Evolutionary conservation across 2,113 vertebrate species (phyloP).

Genomic region (Petrocephalus microphthalmus): DNA sequence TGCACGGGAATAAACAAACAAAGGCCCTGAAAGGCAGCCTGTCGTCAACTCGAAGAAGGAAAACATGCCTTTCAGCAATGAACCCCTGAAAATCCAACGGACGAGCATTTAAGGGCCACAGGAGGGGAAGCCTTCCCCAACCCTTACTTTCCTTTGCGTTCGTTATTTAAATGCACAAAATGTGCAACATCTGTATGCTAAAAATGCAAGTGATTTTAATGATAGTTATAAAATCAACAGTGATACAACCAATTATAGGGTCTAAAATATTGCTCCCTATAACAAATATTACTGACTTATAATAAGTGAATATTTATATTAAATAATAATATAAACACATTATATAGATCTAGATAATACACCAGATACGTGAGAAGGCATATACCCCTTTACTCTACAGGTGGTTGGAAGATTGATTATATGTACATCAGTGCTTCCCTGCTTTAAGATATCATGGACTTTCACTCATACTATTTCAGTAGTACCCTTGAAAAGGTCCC

Average conservation of each 20-base stretch:
- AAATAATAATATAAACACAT: neutral
- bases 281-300: neutral
- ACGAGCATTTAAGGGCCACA: neutral
- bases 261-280: neutral
- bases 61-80: conserved; percentile 20
- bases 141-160: neutral
- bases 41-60: conserved; percentile 11
- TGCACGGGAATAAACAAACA: conserved; percentile 45
- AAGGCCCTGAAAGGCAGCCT: conserved; percentile 23
- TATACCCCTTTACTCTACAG: neutral
- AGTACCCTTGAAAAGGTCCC: neutral
- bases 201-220: neutral
- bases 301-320: neutral
- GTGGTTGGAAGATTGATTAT: neutral
- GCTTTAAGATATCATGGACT: neutral
- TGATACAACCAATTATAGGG: neutral
- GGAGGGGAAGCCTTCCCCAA: neutral
- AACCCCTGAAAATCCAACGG: conserved; percentile 16
- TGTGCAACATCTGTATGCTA: neutral
- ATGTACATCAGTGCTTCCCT: neutral
- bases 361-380: neutral
- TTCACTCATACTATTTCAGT: neutral
- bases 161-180: neutral
- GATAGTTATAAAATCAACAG: neutral
- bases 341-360: neutral